Evolutionary conservation across 2,113 vertebrate genomes (phyloP), one percentile per base, ranked within the genome.

Genomic region (Petaurus breviceps): DNA sequence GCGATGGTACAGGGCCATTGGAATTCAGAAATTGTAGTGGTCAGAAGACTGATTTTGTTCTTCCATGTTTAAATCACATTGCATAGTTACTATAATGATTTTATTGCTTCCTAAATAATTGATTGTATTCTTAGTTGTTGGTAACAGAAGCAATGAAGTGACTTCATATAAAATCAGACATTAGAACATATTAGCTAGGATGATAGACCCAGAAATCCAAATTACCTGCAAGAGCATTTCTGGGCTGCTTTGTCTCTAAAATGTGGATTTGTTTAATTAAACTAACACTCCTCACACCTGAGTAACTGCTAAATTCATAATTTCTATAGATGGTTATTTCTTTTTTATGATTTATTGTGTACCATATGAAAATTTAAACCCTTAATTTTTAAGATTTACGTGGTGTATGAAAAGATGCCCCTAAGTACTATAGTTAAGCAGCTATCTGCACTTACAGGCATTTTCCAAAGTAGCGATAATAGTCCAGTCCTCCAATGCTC

Each of bases 51-150:
- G 89, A 77, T 93, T 24, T 54, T 84, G 6, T 43, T 37, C 8
- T 92, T 96, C 25, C 43, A 23, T 96, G 1, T 91, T 91, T 93
- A 51, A 68, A 61, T 92, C 68, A 95, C 61, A 89, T 93, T 90
- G 93, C 51, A 57, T 16, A 25, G 3, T 61, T 96, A 77, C 94
- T 94, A 89, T 95, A 92, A 94, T 51, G 92, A 91, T 43, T 89
- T 96, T 94, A 55, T 43, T 93, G 50, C 95, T 96, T 84, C n/a
- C 1, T 90, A 90, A 26, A 91, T 50, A n/a, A 14, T 91, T 24
- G 14, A 10, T 95, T 19, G 2, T 90, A 53, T 92, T 91, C 90
- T 55, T 25, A 93, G 43, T 24, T 91, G 55, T 84, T 9, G 49
- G 3, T 57, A 54, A 12, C 57, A 43, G 68, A 23, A 84, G n/a